Base-by-base conservation (phyloP, 2,888 invertebrate genomes). In the Cryptus viduatorius region DNA sequence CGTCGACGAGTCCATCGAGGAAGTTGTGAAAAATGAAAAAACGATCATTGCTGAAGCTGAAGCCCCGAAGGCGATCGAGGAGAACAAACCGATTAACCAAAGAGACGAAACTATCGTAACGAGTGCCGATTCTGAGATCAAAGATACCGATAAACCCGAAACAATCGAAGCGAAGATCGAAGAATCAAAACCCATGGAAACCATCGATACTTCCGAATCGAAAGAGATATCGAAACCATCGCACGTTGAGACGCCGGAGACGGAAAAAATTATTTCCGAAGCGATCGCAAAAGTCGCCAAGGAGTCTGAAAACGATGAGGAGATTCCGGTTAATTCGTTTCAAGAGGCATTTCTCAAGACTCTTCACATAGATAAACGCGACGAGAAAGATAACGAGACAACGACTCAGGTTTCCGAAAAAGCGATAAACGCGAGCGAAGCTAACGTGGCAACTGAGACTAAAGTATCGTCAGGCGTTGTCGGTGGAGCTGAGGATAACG, bases 331-430 rank as follows among this genome's bases (percentile, higher is more conserved):
- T 8, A 91, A 92, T 84, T 88, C 91, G 64, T 91, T 90, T 71
- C 93, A 92, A 69, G 92, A 93, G 79, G 91, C 91, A 48, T 91
- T 91, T 84, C 79, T 91, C 50, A 91, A 93, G 80, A 92, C 92
- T 56, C 86, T 92, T 53, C 89, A 91, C 8, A 90, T 90, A 19
- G 92, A 92, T 48, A 89, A 90, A 8, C 85, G 81, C 78, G 84
- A 67, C 12, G 75, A 85, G 10, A 79, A 79, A 19, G 48, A 56
- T 0, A 29, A 31, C 53, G 79, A 79, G 31, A n/a, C 4, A 24
- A n/a, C 77, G 29, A 0, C 77, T 37, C 37, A 4, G 16, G 44
- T 64, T 3, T 46, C 8, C n/a, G 29, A 72, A 53, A 77, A 77
- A 19, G 3, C 68, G 8, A 48, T 61, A 65, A 10, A 64, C 2